These are phyloP conservation scores for Pomatorhinus ruficollis DNA, from an alignment of 2,113 vertebrate species.

Conservation along the genomic window DNA sequence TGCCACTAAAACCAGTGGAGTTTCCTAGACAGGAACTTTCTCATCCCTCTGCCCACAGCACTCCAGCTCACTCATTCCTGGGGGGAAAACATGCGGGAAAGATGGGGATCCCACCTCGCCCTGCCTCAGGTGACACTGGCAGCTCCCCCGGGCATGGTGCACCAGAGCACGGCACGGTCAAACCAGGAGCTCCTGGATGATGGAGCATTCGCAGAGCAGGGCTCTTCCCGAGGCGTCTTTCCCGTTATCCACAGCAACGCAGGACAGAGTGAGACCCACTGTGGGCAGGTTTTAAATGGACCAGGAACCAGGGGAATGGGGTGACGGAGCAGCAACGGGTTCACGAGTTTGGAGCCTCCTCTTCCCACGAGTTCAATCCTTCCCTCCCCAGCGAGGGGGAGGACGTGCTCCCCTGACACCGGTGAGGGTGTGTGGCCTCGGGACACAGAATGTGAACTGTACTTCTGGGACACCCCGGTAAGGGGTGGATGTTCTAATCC, in stretches of 20 bases:
- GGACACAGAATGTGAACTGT: rapidly evolving
- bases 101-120: background rate
- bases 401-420: background rate
- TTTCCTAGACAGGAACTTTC: background rate
- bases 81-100: background rate
- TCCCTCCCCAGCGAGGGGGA: background rate
- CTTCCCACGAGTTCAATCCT: background rate
- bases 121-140: background rate
- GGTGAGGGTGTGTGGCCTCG: background rate
- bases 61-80: background rate
- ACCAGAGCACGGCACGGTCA: background rate
- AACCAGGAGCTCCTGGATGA: background rate
- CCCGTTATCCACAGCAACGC: background rate
- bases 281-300: rapidly evolving
- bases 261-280: rapidly evolving
- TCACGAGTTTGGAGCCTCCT: rapidly evolving
- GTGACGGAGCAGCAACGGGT: rapidly evolving
- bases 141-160: background rate
- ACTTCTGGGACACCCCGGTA: background rate
- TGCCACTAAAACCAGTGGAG: background rate
- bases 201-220: background rate
- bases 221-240: rapidly evolving
- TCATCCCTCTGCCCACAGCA: background rate
- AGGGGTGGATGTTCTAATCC: rapidly evolving
- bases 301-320: rapidly evolving